Base-by-base conservation (phyloP, 1,140 invertebrate species). In the Hermatobates lingyangjiaoensis region DNA sequence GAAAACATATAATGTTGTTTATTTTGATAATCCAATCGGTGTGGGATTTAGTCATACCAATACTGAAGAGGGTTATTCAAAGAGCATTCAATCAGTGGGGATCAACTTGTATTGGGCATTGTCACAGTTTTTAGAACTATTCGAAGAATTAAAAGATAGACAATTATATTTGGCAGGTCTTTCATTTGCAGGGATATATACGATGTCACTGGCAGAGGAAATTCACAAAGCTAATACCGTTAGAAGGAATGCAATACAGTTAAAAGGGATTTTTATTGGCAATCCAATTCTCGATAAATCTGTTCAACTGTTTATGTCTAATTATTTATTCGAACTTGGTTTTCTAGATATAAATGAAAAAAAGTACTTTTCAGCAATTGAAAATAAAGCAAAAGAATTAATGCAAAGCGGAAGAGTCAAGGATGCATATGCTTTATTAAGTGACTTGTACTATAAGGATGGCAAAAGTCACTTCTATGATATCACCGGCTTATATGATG, bases 231-330 rank as follows among this genome's bases (percentile, higher is more conserved):
- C 39, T 69, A 76, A 61, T 38, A 23, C 27, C 2, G 64, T 46
- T 77, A 80, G 4, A 80, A 77, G 60, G 74, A 74, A 7, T 70
- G 61, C 18, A 75, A 82, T 63, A 71, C 84, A 64, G 71, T 68
- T 18, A 67, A 77, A 60, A 75, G 81, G 81, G 27, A 63, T 92
- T 53, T 79, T 83, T 0, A 89, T 92, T 61, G 87, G 87, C 1
- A 87, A 91, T 68, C 87, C 87, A 0, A 66, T 88, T 0, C 79
- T 75, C 53, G 88, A 91, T 68, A 87, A 87, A 0, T 67, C 76
- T 24, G 75, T 82, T 62, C 84, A 87, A 68, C 61, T 85, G 0
- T 12, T 47, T 7, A 90, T 89, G 62, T 79, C 81, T 10, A 76
- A 83, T 57, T 86, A 85, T 66, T 72, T 92, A 40, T 89, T 84